These are phyloP conservation scores for Hydriomena furcata DNA, from an alignment of 2,888 invertebrate genomes.

Conservation along the genomic window DNA sequence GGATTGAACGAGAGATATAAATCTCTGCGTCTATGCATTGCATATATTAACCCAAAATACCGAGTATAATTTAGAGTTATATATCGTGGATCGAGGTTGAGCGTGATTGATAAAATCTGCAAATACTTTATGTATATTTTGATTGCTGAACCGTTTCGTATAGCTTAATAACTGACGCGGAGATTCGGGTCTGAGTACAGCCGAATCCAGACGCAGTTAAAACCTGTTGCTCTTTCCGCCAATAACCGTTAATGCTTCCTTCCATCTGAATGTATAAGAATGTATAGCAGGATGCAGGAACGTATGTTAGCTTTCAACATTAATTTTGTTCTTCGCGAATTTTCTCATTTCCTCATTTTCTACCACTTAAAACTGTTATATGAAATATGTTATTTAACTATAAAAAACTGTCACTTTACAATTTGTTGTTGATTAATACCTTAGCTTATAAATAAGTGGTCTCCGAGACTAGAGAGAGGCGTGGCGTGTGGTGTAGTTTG, in stretches of 20 bases:
- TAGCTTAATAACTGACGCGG: conserved; percentile 12
- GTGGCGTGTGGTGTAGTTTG: too few relatives aligned
- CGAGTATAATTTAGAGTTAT: too few relatives aligned
- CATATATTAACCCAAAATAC: too few relatives aligned
- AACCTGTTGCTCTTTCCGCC: conserved; percentile 22
- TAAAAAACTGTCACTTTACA: too few relatives aligned
- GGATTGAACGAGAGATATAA: too few relatives aligned
- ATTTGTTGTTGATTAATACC: conserved; percentile 10
- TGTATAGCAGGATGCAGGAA: not conserved
- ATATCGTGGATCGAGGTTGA: too few relatives aligned
- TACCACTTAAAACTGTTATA: too few relatives aligned
- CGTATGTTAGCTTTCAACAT: conserved; percentile 21
- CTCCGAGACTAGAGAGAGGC: conserved; percentile 35
- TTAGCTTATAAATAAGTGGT: conserved; percentile 25
- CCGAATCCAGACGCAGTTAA: not conserved
- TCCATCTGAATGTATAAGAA: not conserved
- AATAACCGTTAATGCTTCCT: conserved; percentile 17
- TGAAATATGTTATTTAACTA: too few relatives aligned
- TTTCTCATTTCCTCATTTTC: not conserved
- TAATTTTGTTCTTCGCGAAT: conserved; percentile 2
- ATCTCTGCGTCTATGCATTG: too few relatives aligned
- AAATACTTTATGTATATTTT: not conserved
- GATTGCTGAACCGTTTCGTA: conserved; percentile 5
- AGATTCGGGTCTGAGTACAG: conserved; percentile 11
- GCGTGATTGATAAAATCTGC: too few relatives aligned